Base-by-base conservation (phyloP, 2,888 invertebrate species). In the Subacronicta megacephala region DNA sequence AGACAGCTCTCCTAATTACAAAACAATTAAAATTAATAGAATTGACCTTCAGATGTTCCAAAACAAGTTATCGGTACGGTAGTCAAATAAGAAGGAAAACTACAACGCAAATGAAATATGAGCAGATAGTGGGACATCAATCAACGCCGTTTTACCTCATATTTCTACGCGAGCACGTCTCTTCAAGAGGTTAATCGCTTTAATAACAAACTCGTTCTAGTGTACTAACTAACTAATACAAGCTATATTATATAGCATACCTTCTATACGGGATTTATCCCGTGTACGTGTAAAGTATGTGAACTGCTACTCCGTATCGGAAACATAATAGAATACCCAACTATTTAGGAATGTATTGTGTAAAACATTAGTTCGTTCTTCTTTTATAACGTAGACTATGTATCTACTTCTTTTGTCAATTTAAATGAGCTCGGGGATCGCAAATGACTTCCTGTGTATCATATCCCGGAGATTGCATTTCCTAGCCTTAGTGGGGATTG, bases 381-480 rank as follows among this genome's bases (percentile, higher is more conserved):
- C 17, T 26, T 51, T 36, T 13, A 17, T 36, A 7, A 36, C 35
- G 23, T 44, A 33, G 10, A 18, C 13, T 23, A 49, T 20, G 7
- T 13, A n/a, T n/a, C n/a, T n/a, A 37, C 4, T 29, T 40, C 20
- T 23, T 40, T 53, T 44, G 36, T 44, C 26, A 3, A 29, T 31
- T 47, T 17, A 20, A 43, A 44, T 26, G 20, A 33, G n/a, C n/a
- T n/a, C n/a, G n/a, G n/a, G n/a, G n/a, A n/a, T n/a, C n/a, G n/a
- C n/a, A n/a, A 61, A 53, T 64, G 53, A 67, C 70, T 64, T 67
- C 72, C 74, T 72, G 71, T 68, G 56, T 72, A 73, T 72, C 74
- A 55, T 70, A 62, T 55, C 65, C 69, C 72, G 80, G 79, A 81
- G 77, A 82, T 82, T 77, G 80, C 81, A 81, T 75, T 78, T 81